Percentiles rank a stretch among this genome's conserved stretches.
Conservation (phyloP, 2,888 invertebrate species). For the Meta bourneti region DNA sequence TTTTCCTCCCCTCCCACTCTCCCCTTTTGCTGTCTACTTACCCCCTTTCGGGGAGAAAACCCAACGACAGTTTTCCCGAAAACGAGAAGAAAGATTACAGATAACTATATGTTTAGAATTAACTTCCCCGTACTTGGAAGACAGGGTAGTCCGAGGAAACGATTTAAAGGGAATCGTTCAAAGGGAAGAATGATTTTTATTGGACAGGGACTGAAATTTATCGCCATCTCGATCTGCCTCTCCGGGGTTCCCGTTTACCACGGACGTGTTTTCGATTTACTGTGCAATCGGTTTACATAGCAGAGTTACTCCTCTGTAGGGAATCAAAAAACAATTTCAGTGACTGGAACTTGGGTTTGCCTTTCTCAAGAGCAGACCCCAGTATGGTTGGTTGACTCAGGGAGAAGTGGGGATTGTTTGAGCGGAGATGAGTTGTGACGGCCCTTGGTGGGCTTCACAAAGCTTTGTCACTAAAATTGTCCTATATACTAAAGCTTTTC, state of each 20-base stretch:
- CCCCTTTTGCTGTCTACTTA: background rate
- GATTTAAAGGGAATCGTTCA: conserved; percentile 68
- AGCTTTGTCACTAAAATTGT: no score
- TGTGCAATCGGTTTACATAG: conserved; percentile 13
- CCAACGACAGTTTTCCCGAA: conserved; percentile 38
- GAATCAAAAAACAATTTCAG: conserved; percentile 52
- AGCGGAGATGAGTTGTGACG: background rate
- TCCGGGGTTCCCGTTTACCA: background rate
- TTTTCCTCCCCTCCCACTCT: conserved; percentile 11
- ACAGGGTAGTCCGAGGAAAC: conserved; percentile 38
- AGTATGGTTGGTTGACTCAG: background rate
- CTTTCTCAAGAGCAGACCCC: conserved; percentile 6
- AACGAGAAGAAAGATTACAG: conserved; percentile 70
- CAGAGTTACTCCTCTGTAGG: conserved; percentile 24
- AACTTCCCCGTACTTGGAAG: conserved; percentile 42
- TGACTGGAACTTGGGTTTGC: background rate
- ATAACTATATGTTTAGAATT: conserved; percentile 74
- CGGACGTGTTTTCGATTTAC: conserved; percentile 25
- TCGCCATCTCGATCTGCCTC: background rate
- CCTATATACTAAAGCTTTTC: no score
- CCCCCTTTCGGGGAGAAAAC: background rate
- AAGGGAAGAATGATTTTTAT: conserved; percentile 59
- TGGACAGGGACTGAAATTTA: conserved; percentile 56
- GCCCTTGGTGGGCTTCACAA: background rate
- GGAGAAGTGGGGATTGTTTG: background rate